Evolutionary conservation across 1,140 invertebrate species (phyloP).

Genomic region (Ceratina japonica): DNA sequence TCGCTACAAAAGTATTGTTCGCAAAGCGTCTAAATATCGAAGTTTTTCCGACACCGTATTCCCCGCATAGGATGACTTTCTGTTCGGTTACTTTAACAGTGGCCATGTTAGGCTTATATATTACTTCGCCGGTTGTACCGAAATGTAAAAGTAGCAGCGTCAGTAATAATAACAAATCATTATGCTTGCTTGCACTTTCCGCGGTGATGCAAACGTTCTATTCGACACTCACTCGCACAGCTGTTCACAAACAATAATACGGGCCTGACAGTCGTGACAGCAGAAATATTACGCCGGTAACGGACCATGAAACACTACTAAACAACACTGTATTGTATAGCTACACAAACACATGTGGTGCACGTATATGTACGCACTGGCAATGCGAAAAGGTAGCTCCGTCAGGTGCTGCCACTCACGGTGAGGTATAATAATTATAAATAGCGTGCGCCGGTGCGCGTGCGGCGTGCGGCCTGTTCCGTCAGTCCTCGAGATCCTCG

Average conservation of each 20-base stretch:
- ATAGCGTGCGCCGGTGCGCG: background rate
- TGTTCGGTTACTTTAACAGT: conserved; percentile 91
- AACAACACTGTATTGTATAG: background rate
- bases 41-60: conserved; percentile 97
- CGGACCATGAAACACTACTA: conserved; percentile 21
- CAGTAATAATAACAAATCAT: conserved; percentile 22
- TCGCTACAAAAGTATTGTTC: conserved; percentile 91
- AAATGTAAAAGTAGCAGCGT: conserved; percentile 10
- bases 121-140: conserved; percentile 32
- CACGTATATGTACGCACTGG: background rate
- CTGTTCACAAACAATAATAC: conserved; percentile 8
- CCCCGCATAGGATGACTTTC: conserved; percentile 96
- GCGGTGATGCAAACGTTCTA: conserved; percentile 1
- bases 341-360: conserved; percentile 9
- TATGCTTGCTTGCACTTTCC: background rate
- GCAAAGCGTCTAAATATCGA: conserved; percentile 94
- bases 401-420: conserved; percentile 7
- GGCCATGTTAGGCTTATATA: conserved; percentile 82
- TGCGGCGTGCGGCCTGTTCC: background rate
- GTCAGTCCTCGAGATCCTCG: too few species aligned
- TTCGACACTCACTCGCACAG: conserved; percentile 2
- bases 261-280: conserved; percentile 31
- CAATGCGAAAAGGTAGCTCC: background rate
- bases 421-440: too few species aligned
- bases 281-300: conserved; percentile 33